Base-by-base conservation (phyloP, 2,888 invertebrate genomes). In the Phlogophora meticulosa region DNA sequence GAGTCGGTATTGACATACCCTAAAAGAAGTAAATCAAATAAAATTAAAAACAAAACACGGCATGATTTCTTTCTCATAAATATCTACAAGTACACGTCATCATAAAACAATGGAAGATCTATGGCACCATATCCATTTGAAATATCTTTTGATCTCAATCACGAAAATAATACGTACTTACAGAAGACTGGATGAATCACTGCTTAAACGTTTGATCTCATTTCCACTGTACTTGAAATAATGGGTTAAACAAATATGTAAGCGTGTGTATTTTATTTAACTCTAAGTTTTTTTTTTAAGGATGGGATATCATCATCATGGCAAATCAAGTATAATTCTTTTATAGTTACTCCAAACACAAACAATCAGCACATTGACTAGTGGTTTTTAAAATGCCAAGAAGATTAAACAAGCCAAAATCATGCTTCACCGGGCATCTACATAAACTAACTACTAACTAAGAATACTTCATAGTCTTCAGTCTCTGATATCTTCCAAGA, bases 81-180 rank as follows among this genome's bases (percentile, higher is more conserved):
- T 22, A 46, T 17, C n/a, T 32, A 22, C 22, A 22, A 7, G 2
- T 28, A 17, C 13, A 3, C 40, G 4, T 70, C 48, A 36, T 71
- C 52, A 42, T 32, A 63, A 48, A 74, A 66, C 42, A 52, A 52
- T 51, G 9, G 20, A 53, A 57, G 36, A 72, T 72, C 48, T 72
- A 49, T 42, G 42, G 7, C 32, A 72, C 22, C 20, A 42, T 32
- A 42, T 28, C 13, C n/a, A 32, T 55, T 60, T 48, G n/a, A 51
- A 70, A 62, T 38, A 57, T 52, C 65, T 7, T 72, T 77, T 77
- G 66, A 77, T 75, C 48, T 77, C 5, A 5, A 15, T 1, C 7
- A 51, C 17, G 4, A 49, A 57, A 40, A 72, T 72, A 53, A 64
- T 43, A 76, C 38, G 10, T 53, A 28, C 45, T 53, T 20, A 36